Conservation (phyloP, 2,797 vertebrate species). For the Oophaga sylvatica region DNA sequence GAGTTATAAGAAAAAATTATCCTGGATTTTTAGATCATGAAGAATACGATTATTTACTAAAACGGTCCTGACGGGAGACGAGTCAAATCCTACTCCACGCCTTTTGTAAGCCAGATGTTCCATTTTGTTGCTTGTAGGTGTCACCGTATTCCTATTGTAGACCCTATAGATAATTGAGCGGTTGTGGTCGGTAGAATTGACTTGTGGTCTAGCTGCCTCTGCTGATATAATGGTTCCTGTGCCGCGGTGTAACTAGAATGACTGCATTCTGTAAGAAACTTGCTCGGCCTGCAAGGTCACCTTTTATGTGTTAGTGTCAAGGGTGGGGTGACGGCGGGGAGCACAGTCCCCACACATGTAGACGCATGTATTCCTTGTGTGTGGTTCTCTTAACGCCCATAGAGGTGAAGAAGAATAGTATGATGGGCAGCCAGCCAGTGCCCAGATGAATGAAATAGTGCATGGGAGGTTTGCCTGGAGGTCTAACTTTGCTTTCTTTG, state of each 20-base stretch:
- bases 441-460: not conserved
- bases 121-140: not conserved
- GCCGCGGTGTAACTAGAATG: constrained; percentile 20
- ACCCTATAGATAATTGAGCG: not conserved
- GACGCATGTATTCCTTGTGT: not conserved
- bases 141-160: not conserved
- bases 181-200: not conserved
- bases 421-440: not conserved
- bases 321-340: constrained; percentile 2
- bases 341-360: not conserved
- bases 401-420: not conserved
- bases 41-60: too few species aligned
- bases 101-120: too few species aligned
- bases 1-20: too few species aligned
- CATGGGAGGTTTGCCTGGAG: not conserved
- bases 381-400: not conserved
- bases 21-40: too few species aligned
- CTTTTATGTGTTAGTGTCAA: constrained; percentile 4
- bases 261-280: constrained; percentile 35
- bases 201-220: constrained; percentile 30
- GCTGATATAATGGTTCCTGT: not conserved
- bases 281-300: constrained; percentile 22
- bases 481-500: not conserved
- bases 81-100: too few species aligned
- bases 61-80: too few species aligned